phyloP scores from a whole-genome alignment of 2,797 vertebrate species.

The Parauchenoglanis punctatus region DNA sequence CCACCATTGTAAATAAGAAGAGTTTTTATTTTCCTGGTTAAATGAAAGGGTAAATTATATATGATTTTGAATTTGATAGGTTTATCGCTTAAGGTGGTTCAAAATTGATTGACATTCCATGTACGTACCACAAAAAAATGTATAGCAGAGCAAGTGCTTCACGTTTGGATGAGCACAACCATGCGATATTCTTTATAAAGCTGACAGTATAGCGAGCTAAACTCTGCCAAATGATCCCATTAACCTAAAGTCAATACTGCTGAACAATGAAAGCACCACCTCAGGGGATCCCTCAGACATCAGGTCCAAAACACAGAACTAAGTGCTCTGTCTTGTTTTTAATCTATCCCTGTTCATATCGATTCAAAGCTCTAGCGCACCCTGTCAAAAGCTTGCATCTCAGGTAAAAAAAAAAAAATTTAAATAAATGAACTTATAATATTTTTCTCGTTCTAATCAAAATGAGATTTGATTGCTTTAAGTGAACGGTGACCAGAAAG shows the following conservation, averaged over 20 bases:
- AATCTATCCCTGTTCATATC: not conserved
- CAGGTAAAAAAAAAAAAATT: not conserved
- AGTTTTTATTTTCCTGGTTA: not conserved
- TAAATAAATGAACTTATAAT: not conserved
- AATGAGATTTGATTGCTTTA: not conserved
- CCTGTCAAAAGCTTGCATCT: constrained; percentile 17
- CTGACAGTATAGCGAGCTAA: constrained; percentile 12
- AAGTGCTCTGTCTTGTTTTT: constrained; percentile 15
- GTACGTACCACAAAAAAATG: constrained; percentile 18
- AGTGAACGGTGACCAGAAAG: not conserved
- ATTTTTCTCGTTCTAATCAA: constrained; percentile 1
- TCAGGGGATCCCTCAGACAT: constrained; percentile 32
- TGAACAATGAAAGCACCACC: constrained; percentile 44
- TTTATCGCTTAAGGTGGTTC: constrained; percentile 31
- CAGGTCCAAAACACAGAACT: constrained; percentile 24
- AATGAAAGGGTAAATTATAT: not conserved
- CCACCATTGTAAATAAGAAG: not conserved
- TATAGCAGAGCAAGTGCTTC: constrained; percentile 1
- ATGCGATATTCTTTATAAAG: constrained; percentile 7
- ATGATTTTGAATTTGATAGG: not conserved
- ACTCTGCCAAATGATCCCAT: constrained; percentile 40
- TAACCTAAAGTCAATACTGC: constrained; percentile 39
- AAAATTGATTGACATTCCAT: constrained; percentile 33
- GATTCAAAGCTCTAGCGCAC: constrained; percentile 10
- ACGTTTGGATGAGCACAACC: constrained; percentile 26